Evolutionary conservation across 2,113 vertebrate species (phyloP).

Genomic region (Trinectes maculatus): DNA sequence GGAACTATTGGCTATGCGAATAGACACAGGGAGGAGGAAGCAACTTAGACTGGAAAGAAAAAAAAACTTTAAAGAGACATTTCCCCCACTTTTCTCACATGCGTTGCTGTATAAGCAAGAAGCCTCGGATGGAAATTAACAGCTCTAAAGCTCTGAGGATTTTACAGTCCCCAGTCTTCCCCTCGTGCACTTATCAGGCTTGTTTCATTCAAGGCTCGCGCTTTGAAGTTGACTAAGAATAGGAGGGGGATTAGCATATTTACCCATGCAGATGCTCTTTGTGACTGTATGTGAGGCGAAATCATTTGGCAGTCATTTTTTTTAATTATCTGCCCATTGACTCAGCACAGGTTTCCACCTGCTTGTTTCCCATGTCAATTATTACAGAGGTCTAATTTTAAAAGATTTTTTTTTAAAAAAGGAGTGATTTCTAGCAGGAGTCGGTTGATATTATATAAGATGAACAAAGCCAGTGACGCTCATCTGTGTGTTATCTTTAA

Average conservation of each 20-base stretch:
- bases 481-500: slow-evolving; percentile 59
- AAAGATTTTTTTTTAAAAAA: not conserved
- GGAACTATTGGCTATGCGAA: slow-evolving; percentile 96
- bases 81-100: slow-evolving; percentile 71
- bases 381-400: slow-evolving; percentile 17
- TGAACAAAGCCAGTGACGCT: slow-evolving; percentile 16
- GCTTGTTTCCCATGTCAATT: slow-evolving; percentile 53
- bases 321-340: slow-evolving; percentile 65
- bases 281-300: slow-evolving; percentile 68
- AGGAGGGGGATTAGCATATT: slow-evolving; percentile 76
- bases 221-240: slow-evolving; percentile 76
- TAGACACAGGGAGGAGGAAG: slow-evolving; percentile 86
- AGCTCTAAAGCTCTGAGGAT: slow-evolving; percentile 62
- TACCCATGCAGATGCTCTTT: slow-evolving; percentile 74
- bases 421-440: not conserved
- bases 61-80: slow-evolving; percentile 84
- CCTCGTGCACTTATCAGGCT: slow-evolving; percentile 66
- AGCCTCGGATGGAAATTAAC: slow-evolving; percentile 64
- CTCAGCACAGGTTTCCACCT: slow-evolving; percentile 61
- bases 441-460: slow-evolving; percentile 3
- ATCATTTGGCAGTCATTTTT: slow-evolving; percentile 69
- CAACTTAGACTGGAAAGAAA: slow-evolving; percentile 67
- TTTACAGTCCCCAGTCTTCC: slow-evolving; percentile 64
- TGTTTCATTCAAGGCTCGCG: slow-evolving; percentile 62
- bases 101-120: slow-evolving; percentile 37